A percentile compares a stretch with the other conserved stretches of the same genome.
phyloP scores from a whole-genome alignment of 2,888 invertebrate genomes.

The Drosophila fungiperda region DNA sequence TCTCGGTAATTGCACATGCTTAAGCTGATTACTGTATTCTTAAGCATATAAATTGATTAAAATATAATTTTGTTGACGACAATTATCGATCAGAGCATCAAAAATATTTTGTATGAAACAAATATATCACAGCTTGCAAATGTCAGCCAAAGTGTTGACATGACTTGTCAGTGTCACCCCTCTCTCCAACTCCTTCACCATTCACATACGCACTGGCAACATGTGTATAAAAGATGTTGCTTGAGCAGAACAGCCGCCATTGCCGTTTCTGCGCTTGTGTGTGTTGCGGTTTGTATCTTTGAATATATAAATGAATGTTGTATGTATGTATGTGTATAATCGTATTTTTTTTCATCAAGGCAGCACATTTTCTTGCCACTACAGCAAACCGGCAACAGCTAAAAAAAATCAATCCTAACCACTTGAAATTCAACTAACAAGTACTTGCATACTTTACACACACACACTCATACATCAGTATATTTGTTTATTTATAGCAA shows the following conservation, averaged over 20 bases:
- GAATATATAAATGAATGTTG: conserved; percentile 17
- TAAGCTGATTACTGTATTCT: conserved; percentile 31
- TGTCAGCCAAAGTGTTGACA: conserved; percentile 52
- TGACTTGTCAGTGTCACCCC: conserved; percentile 41
- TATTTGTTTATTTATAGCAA: conserved; percentile 56
- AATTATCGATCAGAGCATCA: conserved; percentile 20
- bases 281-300: conserved; percentile 50
- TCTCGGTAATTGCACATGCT: conserved; percentile 32
- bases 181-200: not conserved
- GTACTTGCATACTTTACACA: conserved; percentile 25
- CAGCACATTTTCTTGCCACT: conserved; percentile 38
- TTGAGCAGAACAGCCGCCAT: conserved; percentile 51
- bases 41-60: conserved; percentile 45
- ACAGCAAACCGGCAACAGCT: conserved; percentile 7
- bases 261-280: conserved; percentile 24
- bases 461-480: not conserved
- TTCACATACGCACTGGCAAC: conserved; percentile 25
- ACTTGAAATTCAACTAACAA: conserved; percentile 53
- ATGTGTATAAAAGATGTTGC: conserved; percentile 62
- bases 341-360: conserved; percentile 29
- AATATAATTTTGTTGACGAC: conserved; percentile 8
- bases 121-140: not conserved
- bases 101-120: conserved; percentile 10
- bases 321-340: conserved; percentile 6
- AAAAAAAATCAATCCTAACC: conserved; percentile 50